Conservation (phyloP, 1,140 invertebrate species). For the Drosophila ohnishii region DNA sequence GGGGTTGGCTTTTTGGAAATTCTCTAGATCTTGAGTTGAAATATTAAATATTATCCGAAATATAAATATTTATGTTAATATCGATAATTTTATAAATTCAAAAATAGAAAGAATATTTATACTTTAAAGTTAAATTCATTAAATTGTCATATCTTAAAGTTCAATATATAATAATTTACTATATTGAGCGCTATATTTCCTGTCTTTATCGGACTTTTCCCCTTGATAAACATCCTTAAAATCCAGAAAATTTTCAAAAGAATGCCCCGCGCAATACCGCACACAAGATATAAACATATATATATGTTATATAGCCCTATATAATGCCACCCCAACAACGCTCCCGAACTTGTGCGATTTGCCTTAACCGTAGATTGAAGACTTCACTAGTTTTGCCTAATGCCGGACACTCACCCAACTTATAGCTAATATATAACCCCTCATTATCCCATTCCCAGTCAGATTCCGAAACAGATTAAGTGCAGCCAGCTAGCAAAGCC, state of each 20-base stretch:
- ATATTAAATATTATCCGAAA: neutral
- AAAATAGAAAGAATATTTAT: neutral
- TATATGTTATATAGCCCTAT: constrained; percentile 5
- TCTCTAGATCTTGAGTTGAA: neutral
- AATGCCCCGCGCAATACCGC: neutral
- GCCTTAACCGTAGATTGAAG: constrained; percentile 68
- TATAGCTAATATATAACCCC: constrained; percentile 12
- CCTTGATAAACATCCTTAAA: neutral
- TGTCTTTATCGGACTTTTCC: neutral
- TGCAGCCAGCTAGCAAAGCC: constrained; percentile 55
- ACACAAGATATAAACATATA: constrained; percentile 4
- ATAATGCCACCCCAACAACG: constrained; percentile 16
- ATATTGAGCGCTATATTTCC: too few relatives aligned
- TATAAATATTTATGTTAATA: too few relatives aligned
- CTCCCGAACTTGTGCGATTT: constrained; percentile 65
- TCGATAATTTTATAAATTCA: neutral
- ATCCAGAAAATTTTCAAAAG: constrained; percentile 1
- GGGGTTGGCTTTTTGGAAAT: neutral
- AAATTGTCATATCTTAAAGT: neutral
- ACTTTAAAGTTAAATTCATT: neutral
- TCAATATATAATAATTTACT: neutral
- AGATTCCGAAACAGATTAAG: constrained; percentile 38
- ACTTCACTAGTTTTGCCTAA: constrained; percentile 51
- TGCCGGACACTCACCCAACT: constrained; percentile 1
- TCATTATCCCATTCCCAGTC: constrained; percentile 22